Base-by-base conservation (phyloP, 2,113 vertebrate species). In the Cololabis saira region DNA sequence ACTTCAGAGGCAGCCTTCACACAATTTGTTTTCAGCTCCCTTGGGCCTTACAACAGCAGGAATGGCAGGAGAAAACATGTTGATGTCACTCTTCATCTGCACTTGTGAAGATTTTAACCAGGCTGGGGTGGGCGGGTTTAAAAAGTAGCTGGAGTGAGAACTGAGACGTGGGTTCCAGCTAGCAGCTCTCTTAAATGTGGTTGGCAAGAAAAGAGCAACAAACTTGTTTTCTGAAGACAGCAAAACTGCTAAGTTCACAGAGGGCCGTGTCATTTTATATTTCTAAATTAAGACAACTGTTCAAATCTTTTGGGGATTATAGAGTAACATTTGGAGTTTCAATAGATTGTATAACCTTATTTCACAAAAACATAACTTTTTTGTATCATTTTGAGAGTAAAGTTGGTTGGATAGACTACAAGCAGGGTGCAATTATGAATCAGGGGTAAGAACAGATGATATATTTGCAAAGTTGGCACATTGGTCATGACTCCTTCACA, bases 1-100 rank as follows among this genome's bases (percentile, higher is more conserved):
- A 17, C 53, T 27, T 91, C 64, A 90, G 87, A 89, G 71, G 74
- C 65, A 49, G 53, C 74, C 78, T 86, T 90, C 63, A 83, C 57
- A 55, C 47, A 76, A 66, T 87, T 87, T 76, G 67, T 89, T 84
- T 55, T 66, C 24, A 56, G 68, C 73, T 59, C 69, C 69, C 18
- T 30, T 4, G 64, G 68, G 74, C 56, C 30, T 75, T 62, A 67
- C 18, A 76, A 78, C 85, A 80, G 44, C 50, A 48, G 51, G 68
- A 67, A 62, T 65, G 61, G 33, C 33, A 37, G 33, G 14, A 49
- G 51, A 47, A 17, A 76, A 61, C 50, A 74, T 59, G 77, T 15
- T 49, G 27, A 67, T 60, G 61, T 53, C 33, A 15, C 40, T 47
- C n/a, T 27, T 6, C 19, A 5, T 67, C 24, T 55, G 52, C 37